Conservation (phyloP, 1,140 invertebrate genomes). For the Radopholus similis region DNA sequence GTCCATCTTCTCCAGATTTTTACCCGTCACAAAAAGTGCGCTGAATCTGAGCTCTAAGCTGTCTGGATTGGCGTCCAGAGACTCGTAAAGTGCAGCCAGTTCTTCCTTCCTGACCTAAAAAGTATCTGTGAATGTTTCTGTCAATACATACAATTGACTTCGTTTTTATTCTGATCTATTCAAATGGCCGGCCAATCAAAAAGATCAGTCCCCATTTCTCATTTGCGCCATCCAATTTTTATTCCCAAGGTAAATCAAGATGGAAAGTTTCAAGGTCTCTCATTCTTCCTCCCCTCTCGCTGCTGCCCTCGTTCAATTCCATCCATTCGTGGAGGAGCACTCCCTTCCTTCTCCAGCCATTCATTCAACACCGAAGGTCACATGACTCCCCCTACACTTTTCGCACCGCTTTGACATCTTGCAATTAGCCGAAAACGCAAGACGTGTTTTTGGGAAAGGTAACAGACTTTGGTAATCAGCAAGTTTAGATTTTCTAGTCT, state of each 20-base stretch:
- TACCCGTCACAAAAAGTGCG: slow-evolving; percentile 21
- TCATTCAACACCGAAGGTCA: background rate
- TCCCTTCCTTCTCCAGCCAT: background rate
- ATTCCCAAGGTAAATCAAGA: background rate
- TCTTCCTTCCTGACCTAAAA: slow-evolving; percentile 23
- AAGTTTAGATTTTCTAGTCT: too few relatives aligned
- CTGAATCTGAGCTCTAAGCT: slow-evolving; percentile 18
- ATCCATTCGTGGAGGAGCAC: background rate
- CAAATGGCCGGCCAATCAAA: too few relatives aligned
- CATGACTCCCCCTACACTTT: background rate
- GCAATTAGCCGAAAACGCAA: too few relatives aligned
- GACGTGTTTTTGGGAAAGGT: too few relatives aligned
- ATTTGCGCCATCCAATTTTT: background rate
- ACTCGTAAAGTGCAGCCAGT: slow-evolving; percentile 22
- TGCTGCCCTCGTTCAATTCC: too few relatives aligned
- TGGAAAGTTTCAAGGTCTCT: background rate
- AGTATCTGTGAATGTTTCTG: background rate
- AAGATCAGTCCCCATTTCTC: background rate
- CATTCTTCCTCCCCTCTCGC: background rate
- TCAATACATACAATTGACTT: background rate
- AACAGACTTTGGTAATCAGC: too few relatives aligned
- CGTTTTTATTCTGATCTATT: too few relatives aligned
- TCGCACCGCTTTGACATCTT: too few relatives aligned
- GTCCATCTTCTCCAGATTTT: slow-evolving; percentile 16
- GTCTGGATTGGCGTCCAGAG: slow-evolving; percentile 25